These are phyloP conservation scores for Drosophila sordidula DNA, from an alignment of 2,888 invertebrate genomes.

Conservation along the genomic window DNA sequence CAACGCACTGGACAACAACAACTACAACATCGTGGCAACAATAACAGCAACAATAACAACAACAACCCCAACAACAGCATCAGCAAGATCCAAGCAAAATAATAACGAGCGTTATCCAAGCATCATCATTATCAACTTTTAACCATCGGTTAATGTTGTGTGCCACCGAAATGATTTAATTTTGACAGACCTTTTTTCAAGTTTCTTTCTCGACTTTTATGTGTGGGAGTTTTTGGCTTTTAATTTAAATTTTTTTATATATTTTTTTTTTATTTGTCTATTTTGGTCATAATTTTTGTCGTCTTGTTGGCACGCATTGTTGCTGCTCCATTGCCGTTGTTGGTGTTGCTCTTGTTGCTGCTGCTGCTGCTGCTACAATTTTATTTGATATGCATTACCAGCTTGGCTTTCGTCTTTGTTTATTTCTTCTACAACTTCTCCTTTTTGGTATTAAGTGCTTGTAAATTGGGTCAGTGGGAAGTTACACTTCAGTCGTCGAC, in stretches of 20 bases:
- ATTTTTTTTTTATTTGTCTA: conserved; percentile 60
- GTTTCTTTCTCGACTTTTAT: conserved; percentile 79
- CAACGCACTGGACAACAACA: conserved; percentile 72
- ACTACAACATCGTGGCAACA: conserved; percentile 37
- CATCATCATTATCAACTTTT: conserved; percentile 82
- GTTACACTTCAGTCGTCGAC: conserved; percentile 78
- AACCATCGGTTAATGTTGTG: conserved; percentile 82
- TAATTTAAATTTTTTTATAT: conserved; percentile 75
- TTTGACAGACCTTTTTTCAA: conserved; percentile 80
- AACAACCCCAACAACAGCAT: conserved; percentile 29
- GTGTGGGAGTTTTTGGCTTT: conserved; percentile 81
- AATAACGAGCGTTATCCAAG: conserved; percentile 80
- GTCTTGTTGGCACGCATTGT: conserved; percentile 73
- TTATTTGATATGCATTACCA: conserved; percentile 81
- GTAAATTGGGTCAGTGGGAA: conserved; percentile 83
- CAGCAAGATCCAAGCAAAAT: conserved; percentile 47
- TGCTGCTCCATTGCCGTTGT: conserved; percentile 58
- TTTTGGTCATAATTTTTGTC: conserved; percentile 82
- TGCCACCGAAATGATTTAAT: conserved; percentile 82
- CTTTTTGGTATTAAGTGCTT: conserved; percentile 81
- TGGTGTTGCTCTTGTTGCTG: conserved; percentile 47
- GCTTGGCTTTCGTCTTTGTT: conserved; percentile 79
- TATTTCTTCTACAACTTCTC: conserved; percentile 82
- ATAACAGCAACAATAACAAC: conserved; percentile 23
- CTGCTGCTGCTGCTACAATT: conserved; percentile 67